Evolutionary conservation across 2,113 vertebrate species (phyloP), one percentile per base, ranked within the genome.

Genomic region (Larimichthys crocea): DNA sequence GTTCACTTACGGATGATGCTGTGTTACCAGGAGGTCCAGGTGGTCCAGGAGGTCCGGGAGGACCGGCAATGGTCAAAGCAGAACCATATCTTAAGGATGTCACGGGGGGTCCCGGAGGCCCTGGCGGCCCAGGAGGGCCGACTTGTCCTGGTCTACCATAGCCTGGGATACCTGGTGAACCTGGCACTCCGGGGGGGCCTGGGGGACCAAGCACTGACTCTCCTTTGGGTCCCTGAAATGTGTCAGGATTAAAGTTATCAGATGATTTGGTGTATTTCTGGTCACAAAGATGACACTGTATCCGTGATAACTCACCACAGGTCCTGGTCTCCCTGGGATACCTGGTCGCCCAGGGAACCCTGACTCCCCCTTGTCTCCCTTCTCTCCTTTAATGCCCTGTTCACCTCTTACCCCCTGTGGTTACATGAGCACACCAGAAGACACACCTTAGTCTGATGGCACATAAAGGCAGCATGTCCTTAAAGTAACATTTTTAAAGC

Each of bases 211-310:
- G 7, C 22, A 97, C 24, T 0, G 96, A 90, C 42, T 97, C 96
- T 16, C 98, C 98, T 94, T 99, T 98, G 70, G 96, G 97, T 22
- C 97, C 98, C 98, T 99, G 86, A 86, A 67, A 87, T 55, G 57
- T 3, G 8, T 68, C 50, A 44, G 8, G 3, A 60, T 46, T 46
- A 46, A 66, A 12, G 15, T 66, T 44, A 56, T 6, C 5, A 2
- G 55, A 14, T 10, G 3, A 5, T 57, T 60, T 46, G 0, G 11
- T 50, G 48, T 12, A 16, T 40, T 42, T 11, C 42, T 26, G 46
- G 1, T 55, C 5, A 70, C 10, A 31, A 53, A 52, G 16, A 65
- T 4, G 15, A 55, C 5, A 50, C 0, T 67, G 52, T 65, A 17
- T 64, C 20, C 52, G 60, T 29, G 42, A 64, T 74, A 67, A 95